phyloP scores from a whole-genome alignment of 2,797 vertebrate species.

The Phrynocephalus forsythii region DNA sequence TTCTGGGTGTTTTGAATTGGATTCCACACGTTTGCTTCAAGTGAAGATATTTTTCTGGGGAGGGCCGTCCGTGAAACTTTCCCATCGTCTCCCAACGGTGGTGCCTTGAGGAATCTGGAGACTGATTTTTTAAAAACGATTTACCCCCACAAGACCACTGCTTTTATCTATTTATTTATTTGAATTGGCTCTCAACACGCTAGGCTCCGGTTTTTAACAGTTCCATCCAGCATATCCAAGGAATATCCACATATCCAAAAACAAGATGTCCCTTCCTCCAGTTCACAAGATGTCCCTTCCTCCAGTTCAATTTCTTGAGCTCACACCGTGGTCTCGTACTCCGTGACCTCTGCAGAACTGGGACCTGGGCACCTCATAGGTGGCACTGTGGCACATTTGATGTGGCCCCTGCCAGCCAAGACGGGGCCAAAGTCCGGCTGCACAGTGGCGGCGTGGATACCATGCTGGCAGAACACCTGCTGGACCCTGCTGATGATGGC shows the following conservation, averaged over 20 bases:
- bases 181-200: too few relatives aligned
- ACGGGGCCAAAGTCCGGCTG: not conserved
- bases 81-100: not conserved
- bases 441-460: not conserved
- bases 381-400: too few relatives aligned
- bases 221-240: not conserved
- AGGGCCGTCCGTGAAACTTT: not conserved
- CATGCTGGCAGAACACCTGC: conserved; percentile 9
- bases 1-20: not conserved
- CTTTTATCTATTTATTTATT: not conserved
- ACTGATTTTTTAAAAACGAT: not conserved
- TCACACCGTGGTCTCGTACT: conserved; percentile 39
- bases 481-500: not conserved
- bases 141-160: too few relatives aligned
- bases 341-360: not conserved
- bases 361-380: not conserved
- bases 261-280: not conserved
- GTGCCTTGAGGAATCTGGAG: not conserved
- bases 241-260: not conserved
- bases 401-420: accelerated
- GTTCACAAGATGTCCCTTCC: not conserved
- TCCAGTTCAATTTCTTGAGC: too few relatives aligned
- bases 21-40: not conserved
- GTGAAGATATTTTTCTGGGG: conserved; percentile 20
- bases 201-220: not conserved